Percentiles rank a stretch among this genome's conserved stretches.
These are phyloP conservation scores for Aphelinus atriplicis DNA, from an alignment of 1,140 invertebrate genomes.

Conservation along the genomic window DNA sequence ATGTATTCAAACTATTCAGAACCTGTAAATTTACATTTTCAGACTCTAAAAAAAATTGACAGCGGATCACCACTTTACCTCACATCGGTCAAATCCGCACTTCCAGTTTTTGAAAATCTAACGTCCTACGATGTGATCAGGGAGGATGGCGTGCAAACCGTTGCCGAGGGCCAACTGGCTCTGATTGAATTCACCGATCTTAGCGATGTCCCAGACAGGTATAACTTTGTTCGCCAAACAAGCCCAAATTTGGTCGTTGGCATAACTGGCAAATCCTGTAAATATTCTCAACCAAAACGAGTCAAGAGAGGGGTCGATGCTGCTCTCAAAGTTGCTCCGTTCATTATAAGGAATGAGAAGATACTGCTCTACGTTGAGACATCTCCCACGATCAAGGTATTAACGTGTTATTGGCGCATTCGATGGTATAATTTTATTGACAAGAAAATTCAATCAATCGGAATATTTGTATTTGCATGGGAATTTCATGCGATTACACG, in stretches of 20 bases:
- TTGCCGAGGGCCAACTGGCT: slow-evolving; percentile 47
- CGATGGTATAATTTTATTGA: no score
- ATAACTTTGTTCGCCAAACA: slow-evolving; percentile 46
- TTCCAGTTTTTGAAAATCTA: slow-evolving; percentile 50
- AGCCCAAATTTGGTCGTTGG: slow-evolving; percentile 50
- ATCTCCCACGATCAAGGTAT: slow-evolving; percentile 48
- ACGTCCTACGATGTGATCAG: slow-evolving; percentile 48
- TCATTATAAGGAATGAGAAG: slow-evolving; percentile 24
- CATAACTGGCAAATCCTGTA: slow-evolving; percentile 58
- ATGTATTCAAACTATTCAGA: no score
- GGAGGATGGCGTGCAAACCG: slow-evolving; percentile 47
- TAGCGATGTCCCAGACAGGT: slow-evolving; percentile 51
- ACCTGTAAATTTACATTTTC: no score
- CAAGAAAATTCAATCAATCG: no score
- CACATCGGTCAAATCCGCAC: slow-evolving; percentile 51
- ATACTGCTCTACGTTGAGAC: slow-evolving; percentile 51
- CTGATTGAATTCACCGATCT: slow-evolving; percentile 47
- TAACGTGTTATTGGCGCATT: not conserved
- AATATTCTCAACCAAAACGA: slow-evolving; percentile 44
- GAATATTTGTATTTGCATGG: no score
- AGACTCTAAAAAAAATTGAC: no score
- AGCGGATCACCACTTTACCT: slow-evolving; percentile 40
- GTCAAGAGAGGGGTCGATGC: slow-evolving; percentile 44
- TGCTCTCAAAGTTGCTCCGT: slow-evolving; percentile 1
- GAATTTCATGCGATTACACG: no score